These are phyloP conservation scores for Sebastes steindachneri DNA, from an alignment of 2,797 vertebrate species.

Conservation along the genomic window DNA sequence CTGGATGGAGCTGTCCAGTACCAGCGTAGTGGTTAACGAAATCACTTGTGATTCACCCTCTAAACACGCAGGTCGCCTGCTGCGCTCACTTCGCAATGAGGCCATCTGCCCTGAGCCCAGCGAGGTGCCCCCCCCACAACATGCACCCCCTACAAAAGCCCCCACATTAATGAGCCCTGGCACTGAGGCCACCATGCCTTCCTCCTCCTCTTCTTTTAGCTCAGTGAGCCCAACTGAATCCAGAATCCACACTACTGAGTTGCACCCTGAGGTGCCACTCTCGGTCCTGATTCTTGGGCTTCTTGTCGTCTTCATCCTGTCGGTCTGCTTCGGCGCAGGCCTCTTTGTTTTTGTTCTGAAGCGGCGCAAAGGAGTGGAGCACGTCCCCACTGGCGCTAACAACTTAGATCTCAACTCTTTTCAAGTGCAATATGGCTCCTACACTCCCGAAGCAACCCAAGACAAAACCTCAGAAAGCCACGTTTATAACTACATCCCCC, in stretches of 20 bases:
- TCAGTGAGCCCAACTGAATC: constrained; percentile 84
- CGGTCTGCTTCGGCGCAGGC: constrained; percentile 96
- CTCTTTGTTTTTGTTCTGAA: constrained; percentile 97
- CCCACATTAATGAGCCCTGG: constrained; percentile 86
- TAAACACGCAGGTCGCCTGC: constrained; percentile 91
- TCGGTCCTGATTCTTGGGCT: constrained; percentile 97
- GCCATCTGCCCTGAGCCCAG: constrained; percentile 93
- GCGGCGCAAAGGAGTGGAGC: constrained; percentile 92
- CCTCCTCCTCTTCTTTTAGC: constrained; percentile 52
- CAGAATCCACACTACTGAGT: constrained; percentile 78
- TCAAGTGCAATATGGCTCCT: constrained; percentile 95
- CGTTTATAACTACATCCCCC: constrained; percentile 96
- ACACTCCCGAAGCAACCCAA: constrained; percentile 85
- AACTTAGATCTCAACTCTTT: constrained; percentile 94
- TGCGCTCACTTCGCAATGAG: constrained; percentile 93
- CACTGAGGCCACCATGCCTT: constrained; percentile 73
- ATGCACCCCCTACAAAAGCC: constrained; percentile 76
- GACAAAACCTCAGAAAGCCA: constrained; percentile 91
- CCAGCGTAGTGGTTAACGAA: constrained; percentile 94
- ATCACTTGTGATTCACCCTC: constrained; percentile 95
- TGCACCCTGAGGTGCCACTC: constrained; percentile 93
- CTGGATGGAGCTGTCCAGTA: constrained; percentile 95
- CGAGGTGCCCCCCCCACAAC: constrained; percentile 77
- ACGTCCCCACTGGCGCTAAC: constrained; percentile 85
- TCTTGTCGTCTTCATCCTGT: constrained; percentile 96